phyloP scores from a whole-genome alignment of 2,113 vertebrate genomes.

The Philantomba maxwellii region DNA sequence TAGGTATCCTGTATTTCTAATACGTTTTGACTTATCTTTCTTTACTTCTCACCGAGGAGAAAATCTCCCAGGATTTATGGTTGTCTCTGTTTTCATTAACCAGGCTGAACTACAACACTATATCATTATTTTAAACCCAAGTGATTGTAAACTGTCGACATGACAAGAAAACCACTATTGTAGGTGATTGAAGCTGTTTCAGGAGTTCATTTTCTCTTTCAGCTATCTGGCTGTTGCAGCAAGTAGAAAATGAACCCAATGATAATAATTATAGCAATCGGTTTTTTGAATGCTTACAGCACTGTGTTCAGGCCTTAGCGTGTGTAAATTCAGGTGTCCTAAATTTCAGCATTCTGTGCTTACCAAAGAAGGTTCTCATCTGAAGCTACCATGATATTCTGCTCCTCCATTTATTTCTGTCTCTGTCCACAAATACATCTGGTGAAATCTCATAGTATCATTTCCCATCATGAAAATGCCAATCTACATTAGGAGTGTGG shows the following conservation, averaged over 20 bases:
- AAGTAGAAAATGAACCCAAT: background rate
- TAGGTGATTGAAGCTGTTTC: slow-evolving; percentile 12
- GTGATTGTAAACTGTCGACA: background rate
- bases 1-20: background rate
- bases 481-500: background rate
- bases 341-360: background rate
- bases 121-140: slow-evolving; percentile 54
- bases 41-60: slow-evolving; percentile 21
- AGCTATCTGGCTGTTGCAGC: background rate
- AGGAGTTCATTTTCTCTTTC: slow-evolving; percentile 22
- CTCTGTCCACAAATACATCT: background rate
- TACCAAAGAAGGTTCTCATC: background rate
- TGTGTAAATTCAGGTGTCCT: background rate
- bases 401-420: background rate
- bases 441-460: background rate
- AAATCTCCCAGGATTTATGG: slow-evolving; percentile 1
- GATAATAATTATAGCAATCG: background rate
- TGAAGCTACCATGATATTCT: background rate
- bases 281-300: background rate
- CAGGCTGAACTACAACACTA: background rate
- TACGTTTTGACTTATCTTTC: slow-evolving; percentile 5
- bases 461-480: background rate
- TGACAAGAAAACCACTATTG: slow-evolving; percentile 25
- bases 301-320: background rate
- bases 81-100: slow-evolving; percentile 46